Percentiles rank a stretch among this genome's conserved stretches.
Conservation (phyloP, 37 sponge, comb jelly and placozoan species). For the Bolinopsis microptera region DNA sequence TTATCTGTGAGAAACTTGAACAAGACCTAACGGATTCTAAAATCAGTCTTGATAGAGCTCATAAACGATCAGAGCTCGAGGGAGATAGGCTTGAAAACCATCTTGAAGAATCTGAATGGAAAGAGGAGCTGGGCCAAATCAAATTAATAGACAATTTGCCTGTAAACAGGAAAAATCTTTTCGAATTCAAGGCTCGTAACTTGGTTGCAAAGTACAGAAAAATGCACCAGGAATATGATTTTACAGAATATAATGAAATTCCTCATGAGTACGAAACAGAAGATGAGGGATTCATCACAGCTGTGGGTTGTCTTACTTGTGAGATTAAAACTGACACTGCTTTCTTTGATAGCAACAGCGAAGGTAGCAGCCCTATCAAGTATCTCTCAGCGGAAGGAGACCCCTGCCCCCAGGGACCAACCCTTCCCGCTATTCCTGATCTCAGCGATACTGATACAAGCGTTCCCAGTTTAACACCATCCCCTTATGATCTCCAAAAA, state of each 20-base stretch:
- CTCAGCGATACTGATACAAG: slow-evolving; percentile 24
- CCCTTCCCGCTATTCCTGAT: not conserved
- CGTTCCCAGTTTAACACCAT: not conserved
- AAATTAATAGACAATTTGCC: not conserved
- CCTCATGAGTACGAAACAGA: not conserved
- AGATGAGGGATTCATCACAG: not conserved
- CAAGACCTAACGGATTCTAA: not conserved
- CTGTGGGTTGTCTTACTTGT: slow-evolving; percentile 26
- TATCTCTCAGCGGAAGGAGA: not conserved
- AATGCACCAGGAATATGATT: not conserved
- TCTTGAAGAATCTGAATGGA: slow-evolving; percentile 16
- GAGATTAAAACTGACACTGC: slow-evolving; percentile 40
- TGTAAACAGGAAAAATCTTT: not conserved
- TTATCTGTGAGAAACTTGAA: not conserved
- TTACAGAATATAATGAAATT: not conserved
- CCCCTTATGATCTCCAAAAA: not conserved
- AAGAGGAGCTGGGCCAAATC: not conserved
- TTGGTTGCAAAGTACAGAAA: not conserved
- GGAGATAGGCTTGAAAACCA: not conserved
- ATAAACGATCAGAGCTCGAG: not conserved
- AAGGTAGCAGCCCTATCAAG: not conserved
- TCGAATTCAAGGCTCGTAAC: not conserved
- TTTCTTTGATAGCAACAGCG: not conserved
- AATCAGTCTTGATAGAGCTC: not conserved
- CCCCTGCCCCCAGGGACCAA: not conserved